Percentiles rank a stretch among this genome's conserved stretches.
Conservation (phyloP, 1,140 invertebrate species). For the Protaetia brevitarsis region DNA sequence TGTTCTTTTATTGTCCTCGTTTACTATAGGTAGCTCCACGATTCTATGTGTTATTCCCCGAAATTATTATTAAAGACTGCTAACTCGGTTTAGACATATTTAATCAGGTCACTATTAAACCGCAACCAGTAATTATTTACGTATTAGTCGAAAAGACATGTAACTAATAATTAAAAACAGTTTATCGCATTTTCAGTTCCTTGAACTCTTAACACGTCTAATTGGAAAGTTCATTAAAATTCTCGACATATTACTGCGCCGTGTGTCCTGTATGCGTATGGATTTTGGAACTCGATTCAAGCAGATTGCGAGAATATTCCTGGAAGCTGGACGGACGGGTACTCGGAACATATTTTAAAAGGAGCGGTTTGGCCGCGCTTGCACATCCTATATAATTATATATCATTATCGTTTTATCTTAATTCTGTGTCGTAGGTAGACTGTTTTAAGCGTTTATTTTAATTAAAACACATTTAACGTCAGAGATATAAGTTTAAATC, state of each 20-base stretch:
- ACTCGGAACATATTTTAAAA: slow-evolving; percentile 1
- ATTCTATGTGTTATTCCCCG: too few relatives aligned
- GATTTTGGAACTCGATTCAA: neutral
- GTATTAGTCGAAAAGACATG: neutral
- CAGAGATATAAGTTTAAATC: neutral
- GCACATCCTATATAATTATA: neutral
- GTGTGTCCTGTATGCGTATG: neutral
- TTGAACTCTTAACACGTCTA: neutral
- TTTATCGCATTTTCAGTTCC: neutral
- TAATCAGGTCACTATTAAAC: neutral
- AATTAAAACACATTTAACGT: neutral
- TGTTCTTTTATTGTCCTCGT: too few relatives aligned
- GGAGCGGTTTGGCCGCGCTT: neutral
- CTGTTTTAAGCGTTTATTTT: neutral
- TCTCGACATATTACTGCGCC: neutral
- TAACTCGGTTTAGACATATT: neutral
- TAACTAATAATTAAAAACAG: slow-evolving; percentile 1
- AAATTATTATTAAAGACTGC: too few relatives aligned
- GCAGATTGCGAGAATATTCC: neutral
- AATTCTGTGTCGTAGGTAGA: neutral
- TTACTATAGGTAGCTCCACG: too few relatives aligned
- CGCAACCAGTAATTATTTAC: neutral
- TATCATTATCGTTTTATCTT: neutral
- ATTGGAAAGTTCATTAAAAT: neutral
- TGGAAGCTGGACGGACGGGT: neutral